A percentile compares a stretch with the other conserved stretches of the same genome.
phyloP scores from a whole-genome alignment of 2,797 vertebrate species.

The Oryzias sinensis region DNA sequence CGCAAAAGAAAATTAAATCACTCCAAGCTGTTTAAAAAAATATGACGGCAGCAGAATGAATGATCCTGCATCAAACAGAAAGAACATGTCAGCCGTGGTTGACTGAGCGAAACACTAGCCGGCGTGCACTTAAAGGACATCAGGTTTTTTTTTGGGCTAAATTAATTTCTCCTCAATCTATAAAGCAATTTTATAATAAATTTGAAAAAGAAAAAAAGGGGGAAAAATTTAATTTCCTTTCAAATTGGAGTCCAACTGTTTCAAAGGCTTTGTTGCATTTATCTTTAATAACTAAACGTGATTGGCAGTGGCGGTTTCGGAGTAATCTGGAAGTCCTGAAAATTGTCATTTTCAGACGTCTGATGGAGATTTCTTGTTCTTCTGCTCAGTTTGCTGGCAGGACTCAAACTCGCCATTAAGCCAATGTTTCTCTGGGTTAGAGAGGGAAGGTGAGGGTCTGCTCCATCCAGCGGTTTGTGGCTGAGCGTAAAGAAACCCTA shows the following conservation, averaged over 20 bases:
- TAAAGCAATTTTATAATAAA: neutral
- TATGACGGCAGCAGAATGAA: neutral
- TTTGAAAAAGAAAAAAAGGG: conserved; percentile 12
- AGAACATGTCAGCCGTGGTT: neutral
- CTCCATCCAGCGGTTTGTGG: conserved; percentile 14
- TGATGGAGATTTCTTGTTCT: conserved; percentile 60
- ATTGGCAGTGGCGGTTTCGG: conserved; percentile 14
- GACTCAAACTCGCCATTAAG: conserved; percentile 61
- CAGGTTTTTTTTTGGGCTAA: no score
- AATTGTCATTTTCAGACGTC: conserved; percentile 52
- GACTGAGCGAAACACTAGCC: neutral
- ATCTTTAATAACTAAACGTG: conserved; percentile 30
- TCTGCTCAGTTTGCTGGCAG: conserved; percentile 56
- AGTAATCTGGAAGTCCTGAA: conserved; percentile 38
- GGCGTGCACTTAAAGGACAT: neutral
- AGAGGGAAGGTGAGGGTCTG: conserved; percentile 42
- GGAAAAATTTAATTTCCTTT: conserved; percentile 36
- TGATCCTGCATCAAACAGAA: neutral
- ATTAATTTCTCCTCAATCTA: no score
- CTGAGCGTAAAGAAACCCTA: conserved; percentile 6
- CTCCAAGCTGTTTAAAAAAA: no score
- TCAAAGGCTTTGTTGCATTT: conserved; percentile 37
- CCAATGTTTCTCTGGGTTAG: conserved; percentile 63
- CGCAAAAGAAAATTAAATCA: no score
- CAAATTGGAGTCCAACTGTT: conserved; percentile 32